These are phyloP conservation scores for Pantherophis alleghaniensis DNA, from an alignment of 2,797 vertebrate species.

Conservation along the genomic window DNA sequence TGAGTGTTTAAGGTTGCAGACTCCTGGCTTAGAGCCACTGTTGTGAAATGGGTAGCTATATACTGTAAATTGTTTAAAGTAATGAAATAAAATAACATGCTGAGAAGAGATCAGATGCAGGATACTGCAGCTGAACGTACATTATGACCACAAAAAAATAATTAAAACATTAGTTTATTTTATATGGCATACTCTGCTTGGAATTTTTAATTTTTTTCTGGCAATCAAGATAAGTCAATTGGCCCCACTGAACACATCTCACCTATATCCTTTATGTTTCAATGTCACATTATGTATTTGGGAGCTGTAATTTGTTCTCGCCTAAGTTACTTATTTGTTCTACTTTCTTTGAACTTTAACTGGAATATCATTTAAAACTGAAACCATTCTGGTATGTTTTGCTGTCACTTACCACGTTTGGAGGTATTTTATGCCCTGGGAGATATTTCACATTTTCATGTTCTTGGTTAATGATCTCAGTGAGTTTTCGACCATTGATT, in stretches of 20 bases:
- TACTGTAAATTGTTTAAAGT: neutral
- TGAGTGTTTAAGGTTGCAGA: too few relatives aligned
- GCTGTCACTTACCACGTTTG: conserved; percentile 75
- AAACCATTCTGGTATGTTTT: neutral
- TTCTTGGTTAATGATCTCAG: conserved; percentile 82
- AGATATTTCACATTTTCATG: conserved; percentile 85
- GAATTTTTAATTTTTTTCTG: neutral
- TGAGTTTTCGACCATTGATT: conserved; percentile 75
- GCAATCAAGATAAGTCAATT: neutral
- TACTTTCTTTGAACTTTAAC: neutral
- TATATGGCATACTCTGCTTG: neutral
- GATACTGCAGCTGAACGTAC: neutral
- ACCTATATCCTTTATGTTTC: neutral
- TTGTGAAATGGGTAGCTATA: neutral
- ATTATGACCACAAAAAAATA: neutral
- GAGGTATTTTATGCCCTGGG: conserved; percentile 78
- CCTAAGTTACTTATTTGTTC: neutral
- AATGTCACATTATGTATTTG: neutral
- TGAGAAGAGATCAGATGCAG: neutral
- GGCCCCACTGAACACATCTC: neutral
- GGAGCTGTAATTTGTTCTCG: neutral
- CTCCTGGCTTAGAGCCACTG: neutral
- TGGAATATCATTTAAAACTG: neutral
- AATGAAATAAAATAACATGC: neutral
- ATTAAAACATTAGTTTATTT: neutral